These are phyloP conservation scores for Pissodes strobi DNA, from an alignment of 1,140 invertebrate species.

Conservation along the genomic window DNA sequence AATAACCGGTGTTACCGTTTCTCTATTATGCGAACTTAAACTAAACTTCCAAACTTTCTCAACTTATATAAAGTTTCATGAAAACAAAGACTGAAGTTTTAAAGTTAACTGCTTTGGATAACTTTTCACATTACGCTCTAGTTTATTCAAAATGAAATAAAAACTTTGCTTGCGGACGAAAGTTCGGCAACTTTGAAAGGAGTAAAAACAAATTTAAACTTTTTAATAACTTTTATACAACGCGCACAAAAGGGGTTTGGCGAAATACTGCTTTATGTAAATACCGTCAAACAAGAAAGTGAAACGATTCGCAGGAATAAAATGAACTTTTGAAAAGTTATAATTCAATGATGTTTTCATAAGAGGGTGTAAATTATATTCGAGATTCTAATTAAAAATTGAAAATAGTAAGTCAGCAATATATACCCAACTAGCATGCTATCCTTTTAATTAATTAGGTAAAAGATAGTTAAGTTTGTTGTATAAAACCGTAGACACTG, in stretches of 20 bases:
- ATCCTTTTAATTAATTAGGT: too few species aligned
- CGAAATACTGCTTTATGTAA: too few species aligned
- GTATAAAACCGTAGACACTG: too few species aligned
- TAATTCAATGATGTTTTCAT: too few species aligned
- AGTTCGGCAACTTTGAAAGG: slow-evolving; percentile 21
- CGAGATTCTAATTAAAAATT: too few species aligned
- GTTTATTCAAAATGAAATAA: slow-evolving; percentile 29
- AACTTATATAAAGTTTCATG: slow-evolving; percentile 22
- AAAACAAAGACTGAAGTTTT: slow-evolving; percentile 23
- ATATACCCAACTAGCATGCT: too few species aligned
- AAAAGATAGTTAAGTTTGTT: too few species aligned
- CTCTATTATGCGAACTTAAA: slow-evolving; percentile 2
- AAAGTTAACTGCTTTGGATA: slow-evolving; percentile 30
- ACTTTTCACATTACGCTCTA: slow-evolving; percentile 28
- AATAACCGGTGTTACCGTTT: background rate
- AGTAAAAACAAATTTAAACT: slow-evolving; percentile 29
- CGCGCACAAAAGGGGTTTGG: background rate
- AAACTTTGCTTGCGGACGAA: slow-evolving; percentile 23
- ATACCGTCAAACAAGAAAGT: too few species aligned
- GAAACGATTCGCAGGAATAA: too few species aligned
- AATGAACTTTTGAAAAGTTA: too few species aligned
- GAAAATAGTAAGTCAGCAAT: too few species aligned
- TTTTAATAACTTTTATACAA: slow-evolving; percentile 23
- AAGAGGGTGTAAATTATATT: too few species aligned
- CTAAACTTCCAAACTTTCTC: slow-evolving; percentile 16